Evolutionary conservation across 2,113 vertebrate species (phyloP).

Genomic region (Heptranchias perlo): DNA sequence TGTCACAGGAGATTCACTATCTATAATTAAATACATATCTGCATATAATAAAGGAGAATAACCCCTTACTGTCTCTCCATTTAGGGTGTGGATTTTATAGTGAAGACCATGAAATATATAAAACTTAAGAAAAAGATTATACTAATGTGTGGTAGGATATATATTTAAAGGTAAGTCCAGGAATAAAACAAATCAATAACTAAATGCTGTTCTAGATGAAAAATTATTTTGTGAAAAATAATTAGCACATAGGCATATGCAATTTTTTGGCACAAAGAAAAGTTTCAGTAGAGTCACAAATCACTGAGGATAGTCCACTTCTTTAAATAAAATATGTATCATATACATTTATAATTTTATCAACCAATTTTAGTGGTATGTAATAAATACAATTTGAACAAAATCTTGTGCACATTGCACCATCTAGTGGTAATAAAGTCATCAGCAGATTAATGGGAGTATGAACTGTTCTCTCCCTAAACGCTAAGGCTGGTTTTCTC

Average conservation of each 20-base stretch:
- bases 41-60: neutral
- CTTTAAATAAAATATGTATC: neutral
- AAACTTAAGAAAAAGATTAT: neutral
- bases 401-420: conserved; percentile 22
- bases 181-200: neutral
- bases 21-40: neutral
- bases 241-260: neutral
- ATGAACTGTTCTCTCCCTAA: neutral
- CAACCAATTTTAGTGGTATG: neutral
- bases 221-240: neutral
- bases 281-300: neutral
- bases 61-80: neutral
- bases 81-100: neutral
- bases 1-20: neutral
- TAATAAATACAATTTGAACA: neutral
- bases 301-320: no score
- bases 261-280: neutral
- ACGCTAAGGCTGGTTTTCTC: neutral
- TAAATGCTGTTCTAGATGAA: neutral
- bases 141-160: neutral
- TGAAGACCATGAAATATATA: neutral
- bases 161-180: neutral
- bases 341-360: neutral
- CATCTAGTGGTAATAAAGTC: conserved; percentile 13
- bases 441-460: no score